Conservation (phyloP, 1,140 invertebrate genomes). For the Drosophila murphyi region DNA sequence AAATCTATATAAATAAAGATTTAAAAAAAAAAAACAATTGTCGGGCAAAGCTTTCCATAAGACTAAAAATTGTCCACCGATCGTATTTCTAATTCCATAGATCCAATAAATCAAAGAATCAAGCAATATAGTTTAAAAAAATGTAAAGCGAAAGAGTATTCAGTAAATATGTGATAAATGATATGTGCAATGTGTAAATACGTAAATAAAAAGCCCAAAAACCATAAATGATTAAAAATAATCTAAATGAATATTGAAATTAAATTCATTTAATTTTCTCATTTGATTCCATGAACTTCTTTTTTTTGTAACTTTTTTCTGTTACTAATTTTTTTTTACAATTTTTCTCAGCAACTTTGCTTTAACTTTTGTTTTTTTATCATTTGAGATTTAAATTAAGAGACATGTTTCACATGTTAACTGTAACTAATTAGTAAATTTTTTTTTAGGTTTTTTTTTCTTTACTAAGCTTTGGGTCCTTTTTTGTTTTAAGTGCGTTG, state of each 20-base stretch:
- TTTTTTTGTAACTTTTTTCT: neutral
- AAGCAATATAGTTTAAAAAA: neutral
- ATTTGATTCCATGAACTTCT: conserved; percentile 38
- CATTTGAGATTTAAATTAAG: conserved; percentile 45
- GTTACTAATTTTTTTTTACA: neutral
- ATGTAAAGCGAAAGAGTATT: neutral
- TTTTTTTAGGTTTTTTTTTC: conserved; percentile 6
- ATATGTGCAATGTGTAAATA: neutral
- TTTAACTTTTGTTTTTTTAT: conserved; percentile 12
- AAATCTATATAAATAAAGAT: too few relatives aligned
- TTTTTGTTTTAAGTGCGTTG: conserved; percentile 20
- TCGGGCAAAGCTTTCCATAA: too few relatives aligned
- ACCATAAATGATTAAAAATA: conserved; percentile 42
- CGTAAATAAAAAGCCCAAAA: conserved; percentile 13
- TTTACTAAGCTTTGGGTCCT: too few relatives aligned
- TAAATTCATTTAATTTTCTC: conserved; percentile 67
- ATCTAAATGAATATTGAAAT: conserved; percentile 65
- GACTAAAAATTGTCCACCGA: too few relatives aligned
- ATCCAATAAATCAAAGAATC: too few relatives aligned
- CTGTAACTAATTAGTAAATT: conserved; percentile 34
- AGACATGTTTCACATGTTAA: conserved; percentile 62
- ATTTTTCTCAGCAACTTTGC: neutral
- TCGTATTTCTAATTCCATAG: too few relatives aligned
- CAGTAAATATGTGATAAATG: neutral
- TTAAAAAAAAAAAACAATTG: too few relatives aligned